Percentiles rank a stretch among this genome's conserved stretches.
Evolutionary conservation across 2,888 invertebrate species (phyloP).

Genomic region (Tetragonisca angustula): DNA sequence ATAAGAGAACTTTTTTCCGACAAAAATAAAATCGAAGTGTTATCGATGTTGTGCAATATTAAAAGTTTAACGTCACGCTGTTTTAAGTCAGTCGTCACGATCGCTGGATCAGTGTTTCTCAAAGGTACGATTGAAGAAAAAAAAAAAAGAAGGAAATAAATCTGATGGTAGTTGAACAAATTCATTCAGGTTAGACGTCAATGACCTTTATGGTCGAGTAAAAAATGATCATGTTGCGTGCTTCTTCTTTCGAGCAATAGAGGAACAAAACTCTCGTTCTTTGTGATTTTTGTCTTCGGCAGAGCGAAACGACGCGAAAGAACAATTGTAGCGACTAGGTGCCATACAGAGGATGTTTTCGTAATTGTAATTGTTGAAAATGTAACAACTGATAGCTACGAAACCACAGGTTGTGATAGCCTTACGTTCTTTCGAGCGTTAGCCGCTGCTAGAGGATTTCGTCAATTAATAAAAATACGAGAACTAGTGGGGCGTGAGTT

Average conservation of each 20-base stretch:
- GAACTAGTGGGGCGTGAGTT: slow-evolving; percentile 44
- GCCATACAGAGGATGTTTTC: slow-evolving; percentile 36
- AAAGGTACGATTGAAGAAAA: slow-evolving; percentile 45
- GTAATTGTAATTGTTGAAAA: slow-evolving; percentile 21
- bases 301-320: slow-evolving; percentile 16
- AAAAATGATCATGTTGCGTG: background rate
- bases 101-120: slow-evolving; percentile 77
- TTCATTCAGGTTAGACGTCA: slow-evolving; percentile 6
- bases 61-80: slow-evolving; percentile 70
- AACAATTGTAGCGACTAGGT: slow-evolving; percentile 35
- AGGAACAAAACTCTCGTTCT: slow-evolving; percentile 44
- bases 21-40: slow-evolving; percentile 68
- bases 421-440: slow-evolving; percentile 35
- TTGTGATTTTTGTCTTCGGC: slow-evolving; percentile 29
- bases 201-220: background rate
- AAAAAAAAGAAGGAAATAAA: slow-evolving; percentile 1
- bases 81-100: slow-evolving; percentile 43
- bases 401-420: slow-evolving; percentile 28
- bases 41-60: slow-evolving; percentile 77
- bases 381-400: slow-evolving; percentile 10
- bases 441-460: slow-evolving; percentile 47
- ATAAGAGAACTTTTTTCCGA: slow-evolving; percentile 61
- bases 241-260: slow-evolving; percentile 6
- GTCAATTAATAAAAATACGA: slow-evolving; percentile 66
- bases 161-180: background rate